Evolutionary conservation across 2,797 vertebrate species (phyloP), one percentile per base, ranked within the genome.

Genomic region (Neopelma chrysocephalum): DNA sequence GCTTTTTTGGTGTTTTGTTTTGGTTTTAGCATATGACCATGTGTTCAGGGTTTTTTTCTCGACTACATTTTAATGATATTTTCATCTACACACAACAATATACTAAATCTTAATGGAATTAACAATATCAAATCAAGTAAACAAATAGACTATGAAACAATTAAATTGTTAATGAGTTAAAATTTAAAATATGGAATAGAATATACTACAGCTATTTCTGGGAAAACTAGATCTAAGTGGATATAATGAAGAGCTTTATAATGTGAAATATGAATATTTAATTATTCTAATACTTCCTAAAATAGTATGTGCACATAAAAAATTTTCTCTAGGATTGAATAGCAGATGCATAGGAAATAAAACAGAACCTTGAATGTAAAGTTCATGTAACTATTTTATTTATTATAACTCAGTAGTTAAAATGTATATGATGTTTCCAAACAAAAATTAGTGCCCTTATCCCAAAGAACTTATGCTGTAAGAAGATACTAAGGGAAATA

Each of bases 1-100:
- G 3, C 2, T 4, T 71, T 56, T 6, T 14, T 1, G 3, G 0
- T 7, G 4, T 21, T 25, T 71, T 79, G 2, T 3, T 34, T 65
- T 17, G 11, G 4, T 69, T 82, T 85, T 71, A 82, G 15, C 8
- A 79, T 6, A 27, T 14, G 40, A n/a, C 29, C 27, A 50, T 31
- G 13, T 29, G 66, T 62, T 54, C 11, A 18, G 16, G 19, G 1
- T 19, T 32, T 60, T 80, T 64, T 75, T 34, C 9, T 69, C 17
- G 42, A 36, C 4, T 36, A 32, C 6, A 31, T 77, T 86, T 82
- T 38, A 62, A 32, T 29, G 6, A 13, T 5, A 48, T 26, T n/a
- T 38, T 65, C 16, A 76, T 23, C 40, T 58, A 77, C 34, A 42
- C 5, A 50, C 3, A 81, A 17, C 4, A 48, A 42, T 25, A 13